Percentiles rank a stretch among this genome's conserved stretches.
Evolutionary conservation across 2,797 vertebrate genomes (phyloP).

Genomic region (Acrocephalus scirpaceus): DNA sequence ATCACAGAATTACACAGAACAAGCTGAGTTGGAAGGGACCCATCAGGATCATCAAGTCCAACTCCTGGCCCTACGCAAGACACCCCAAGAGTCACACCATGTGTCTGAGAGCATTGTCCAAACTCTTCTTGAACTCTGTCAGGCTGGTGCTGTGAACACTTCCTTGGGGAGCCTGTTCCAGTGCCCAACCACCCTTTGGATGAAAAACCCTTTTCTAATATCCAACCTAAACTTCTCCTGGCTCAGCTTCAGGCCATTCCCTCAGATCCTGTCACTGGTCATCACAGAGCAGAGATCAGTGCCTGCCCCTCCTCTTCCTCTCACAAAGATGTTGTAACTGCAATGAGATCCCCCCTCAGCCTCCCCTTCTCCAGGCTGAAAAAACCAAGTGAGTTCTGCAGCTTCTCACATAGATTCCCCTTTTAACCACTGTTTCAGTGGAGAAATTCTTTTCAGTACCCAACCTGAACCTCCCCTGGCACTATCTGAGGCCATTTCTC

Average conservation of each 20-base stretch:
- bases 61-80: fast-evolving
- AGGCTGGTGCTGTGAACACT: background rate
- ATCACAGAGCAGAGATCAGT: background rate
- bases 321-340: background rate
- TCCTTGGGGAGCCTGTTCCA: background rate
- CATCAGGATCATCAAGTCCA: background rate
- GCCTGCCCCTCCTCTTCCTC: background rate
- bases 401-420: background rate
- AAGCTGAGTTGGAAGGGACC: background rate
- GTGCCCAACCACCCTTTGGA: fast-evolving
- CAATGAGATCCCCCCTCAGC: background rate
- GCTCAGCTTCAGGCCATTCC: background rate
- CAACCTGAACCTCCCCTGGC: background rate
- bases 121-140: background rate
- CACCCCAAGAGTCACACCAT: background rate
- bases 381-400: background rate
- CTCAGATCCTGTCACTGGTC: background rate
- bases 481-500: background rate
- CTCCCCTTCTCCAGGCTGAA: background rate
- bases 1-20: background rate
- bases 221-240: background rate
- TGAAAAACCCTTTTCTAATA: background rate
- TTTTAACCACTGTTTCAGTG: background rate
- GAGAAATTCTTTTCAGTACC: background rate
- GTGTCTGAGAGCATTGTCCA: background rate